phyloP scores from a whole-genome alignment of 1,140 invertebrate species.

The Teleopsis dalmanni region DNA sequence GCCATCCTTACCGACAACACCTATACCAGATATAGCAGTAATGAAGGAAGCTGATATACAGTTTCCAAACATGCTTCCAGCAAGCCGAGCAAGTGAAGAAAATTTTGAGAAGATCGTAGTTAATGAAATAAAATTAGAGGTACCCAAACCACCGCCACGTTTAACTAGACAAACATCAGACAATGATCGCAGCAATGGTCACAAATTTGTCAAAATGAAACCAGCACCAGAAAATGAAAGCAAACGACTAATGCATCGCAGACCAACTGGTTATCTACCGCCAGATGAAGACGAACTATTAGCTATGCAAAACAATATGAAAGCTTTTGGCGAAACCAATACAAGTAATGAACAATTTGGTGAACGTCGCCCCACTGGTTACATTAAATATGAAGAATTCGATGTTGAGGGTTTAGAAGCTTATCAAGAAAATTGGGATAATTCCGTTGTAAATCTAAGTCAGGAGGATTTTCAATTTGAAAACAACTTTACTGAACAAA shows the following conservation, averaged over 20 bases:
- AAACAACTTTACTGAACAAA: background rate
- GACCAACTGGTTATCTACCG: conserved; percentile 2
- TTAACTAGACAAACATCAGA: too few species aligned
- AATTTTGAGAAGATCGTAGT: too few species aligned
- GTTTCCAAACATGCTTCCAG: too few species aligned
- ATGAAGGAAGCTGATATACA: too few species aligned
- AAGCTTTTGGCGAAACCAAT: background rate
- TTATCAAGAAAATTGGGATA: background rate
- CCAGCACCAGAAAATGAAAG: background rate
- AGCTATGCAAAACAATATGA: background rate
- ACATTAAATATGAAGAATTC: conserved; percentile 10
- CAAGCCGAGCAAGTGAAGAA: too few species aligned
- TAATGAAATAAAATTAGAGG: too few species aligned
- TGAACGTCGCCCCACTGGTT: conserved; percentile 10
- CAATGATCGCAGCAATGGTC: too few species aligned
- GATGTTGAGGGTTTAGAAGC: conserved; percentile 6
- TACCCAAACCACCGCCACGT: too few species aligned
- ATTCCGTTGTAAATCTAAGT: background rate
- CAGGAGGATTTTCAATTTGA: background rate
- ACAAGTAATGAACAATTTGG: conserved; percentile 1
- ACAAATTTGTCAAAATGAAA: conserved; percentile 6
- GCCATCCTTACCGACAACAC: too few species aligned
- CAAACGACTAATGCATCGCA: conserved; percentile 5
- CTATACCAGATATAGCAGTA: too few species aligned
- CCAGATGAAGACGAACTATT: conserved; percentile 4